Evolutionary conservation across 2,888 invertebrate genomes (phyloP), one percentile per base, ranked within the genome.

Genomic region (Athalia circularis): DNA sequence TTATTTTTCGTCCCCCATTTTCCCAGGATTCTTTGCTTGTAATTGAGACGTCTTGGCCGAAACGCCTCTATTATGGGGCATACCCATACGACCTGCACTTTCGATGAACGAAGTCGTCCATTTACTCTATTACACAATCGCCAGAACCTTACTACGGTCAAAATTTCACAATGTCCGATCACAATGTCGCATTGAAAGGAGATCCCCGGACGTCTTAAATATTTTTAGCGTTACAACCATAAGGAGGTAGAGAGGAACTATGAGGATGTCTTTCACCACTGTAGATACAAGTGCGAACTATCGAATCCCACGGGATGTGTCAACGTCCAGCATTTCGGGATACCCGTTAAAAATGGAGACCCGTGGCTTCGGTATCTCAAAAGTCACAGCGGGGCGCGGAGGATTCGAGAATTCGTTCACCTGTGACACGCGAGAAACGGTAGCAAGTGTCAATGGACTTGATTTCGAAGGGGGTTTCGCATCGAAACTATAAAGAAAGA

Each of bases 211-310:
- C 72, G 72, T 59, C 72, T 72, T 72, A 59, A 59, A 72, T 59
- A 57, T 59, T 59, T 47, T 72, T 72, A 47, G 47, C 13, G 59
- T 13, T 47, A 15, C 29, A 29, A 54, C 50, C 68, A 8, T 54
- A 29, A 29, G 29, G 29, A 29, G 29, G 29, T 29, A 2, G 29
- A 29, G 29, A 29, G 2, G 29, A 29, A 29, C 29, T 80, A 79
- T n/a, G n/a, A 79, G 80, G 80, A 80, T 65, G 80, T 72, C 72
- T 81, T 82, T 80, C 79, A 79, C 77, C 65, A 54, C 29, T 29
- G 2, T 29, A 29, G 29, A n/a, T 67, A 74, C 59, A 78, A 80
- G 77, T 77, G 80, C 79, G 75, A 80, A 79, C 75, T 75, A 15
- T 29, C 62, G 61, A 64, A 77, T 74, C 77, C 75, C 74, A 78